A percentile compares a stretch with the other conserved stretches of the same genome.
phyloP scores from a whole-genome alignment of 2,113 vertebrate species.

The Alligator mississippiensis region DNA sequence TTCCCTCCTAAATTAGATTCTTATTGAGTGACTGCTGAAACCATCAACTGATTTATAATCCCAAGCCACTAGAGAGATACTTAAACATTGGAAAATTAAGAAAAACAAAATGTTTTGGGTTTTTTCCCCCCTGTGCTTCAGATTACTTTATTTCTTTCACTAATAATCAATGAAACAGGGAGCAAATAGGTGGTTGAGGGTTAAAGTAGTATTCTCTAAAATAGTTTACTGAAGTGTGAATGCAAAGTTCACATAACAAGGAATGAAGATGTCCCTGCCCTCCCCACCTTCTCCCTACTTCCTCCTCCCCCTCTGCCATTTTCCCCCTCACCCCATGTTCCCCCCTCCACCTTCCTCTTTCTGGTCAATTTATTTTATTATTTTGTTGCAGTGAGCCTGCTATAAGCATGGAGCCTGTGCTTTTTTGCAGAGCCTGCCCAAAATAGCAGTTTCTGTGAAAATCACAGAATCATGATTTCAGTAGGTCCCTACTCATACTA shows the following conservation, averaged over 20 bases:
- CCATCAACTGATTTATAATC: background rate
- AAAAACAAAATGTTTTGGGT: background rate
- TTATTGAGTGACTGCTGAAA: background rate
- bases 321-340: too few species aligned
- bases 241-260: constrained; percentile 13
- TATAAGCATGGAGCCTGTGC: too few species aligned
- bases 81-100: background rate
- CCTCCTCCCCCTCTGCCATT: too few species aligned
- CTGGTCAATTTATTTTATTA: too few species aligned
- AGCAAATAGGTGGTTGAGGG: constrained; percentile 21
- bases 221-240: constrained; percentile 40
- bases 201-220: constrained; percentile 25
- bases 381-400: too few species aligned
- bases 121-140: background rate
- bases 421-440: too few species aligned
- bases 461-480: too few species aligned
- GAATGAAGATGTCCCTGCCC: background rate
- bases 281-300: too few species aligned
- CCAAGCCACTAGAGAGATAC: background rate
- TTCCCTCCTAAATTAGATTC: background rate
- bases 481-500: too few species aligned
- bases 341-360: too few species aligned
- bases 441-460: too few species aligned
- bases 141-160: background rate
- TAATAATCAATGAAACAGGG: background rate